Percentiles rank a stretch among this genome's conserved stretches.
Conservation (phyloP, 2,888 invertebrate genomes). For the Dilophus febrilis region DNA sequence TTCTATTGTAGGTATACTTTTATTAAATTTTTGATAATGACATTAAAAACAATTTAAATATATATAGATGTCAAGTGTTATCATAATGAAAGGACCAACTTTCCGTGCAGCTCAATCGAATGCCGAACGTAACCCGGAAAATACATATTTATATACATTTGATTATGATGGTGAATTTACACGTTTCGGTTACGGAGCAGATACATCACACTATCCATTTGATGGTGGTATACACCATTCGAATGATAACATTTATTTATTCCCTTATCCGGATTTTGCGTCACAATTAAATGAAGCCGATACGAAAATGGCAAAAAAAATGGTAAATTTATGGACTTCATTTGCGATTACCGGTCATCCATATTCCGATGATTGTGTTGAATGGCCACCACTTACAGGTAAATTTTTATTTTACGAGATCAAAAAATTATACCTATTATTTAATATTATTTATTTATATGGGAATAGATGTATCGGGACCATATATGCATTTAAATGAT, state of each 20-base stretch:
- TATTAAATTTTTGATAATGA: too few relatives aligned
- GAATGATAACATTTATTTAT: conserved; percentile 42
- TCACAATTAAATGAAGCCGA: conserved; percentile 23
- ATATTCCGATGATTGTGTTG: conserved; percentile 14
- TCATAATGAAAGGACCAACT: conserved; percentile 31
- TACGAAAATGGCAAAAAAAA: conserved; percentile 26
- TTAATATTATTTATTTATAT: too few relatives aligned
- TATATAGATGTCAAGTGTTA: conserved; percentile 33
- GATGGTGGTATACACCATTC: conserved; percentile 38
- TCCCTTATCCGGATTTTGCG: conserved; percentile 27
- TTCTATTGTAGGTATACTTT: too few relatives aligned
- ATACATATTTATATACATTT: conserved; percentile 33
- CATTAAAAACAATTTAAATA: too few relatives aligned
- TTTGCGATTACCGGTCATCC: conserved; percentile 26
- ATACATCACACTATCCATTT: conserved; percentile 29
- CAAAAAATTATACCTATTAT: too few relatives aligned
- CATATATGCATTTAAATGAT: conserved; percentile 24
- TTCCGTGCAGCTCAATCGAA: conserved; percentile 27
- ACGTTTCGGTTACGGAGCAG: conserved; percentile 28
- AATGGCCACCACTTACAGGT: conserved; percentile 24
- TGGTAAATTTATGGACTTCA: conserved; percentile 31
- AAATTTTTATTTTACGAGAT: too few relatives aligned
- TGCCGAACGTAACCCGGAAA: conserved; percentile 17
- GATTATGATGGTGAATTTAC: conserved; percentile 30
- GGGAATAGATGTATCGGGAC: conserved; percentile 21